Percentiles rank a stretch among this genome's conserved stretches.
Evolutionary conservation across 2,888 invertebrate species (phyloP).

Genomic region (Apamea sordens): DNA sequence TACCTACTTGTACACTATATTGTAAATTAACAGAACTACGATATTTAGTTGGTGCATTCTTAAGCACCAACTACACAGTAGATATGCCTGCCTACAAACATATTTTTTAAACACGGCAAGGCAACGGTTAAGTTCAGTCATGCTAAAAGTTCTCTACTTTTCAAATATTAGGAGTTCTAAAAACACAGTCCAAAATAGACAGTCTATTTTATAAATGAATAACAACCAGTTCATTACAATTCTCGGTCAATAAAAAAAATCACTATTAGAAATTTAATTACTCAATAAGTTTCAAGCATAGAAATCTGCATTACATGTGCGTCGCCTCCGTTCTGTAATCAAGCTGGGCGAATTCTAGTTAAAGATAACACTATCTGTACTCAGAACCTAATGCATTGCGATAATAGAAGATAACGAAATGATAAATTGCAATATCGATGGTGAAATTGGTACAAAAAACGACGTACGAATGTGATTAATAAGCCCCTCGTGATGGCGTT

Average conservation of each 20-base stretch:
- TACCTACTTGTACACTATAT: neutral
- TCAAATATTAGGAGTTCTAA: neutral
- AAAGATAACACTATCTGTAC: constrained; percentile 85
- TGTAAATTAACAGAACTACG: neutral
- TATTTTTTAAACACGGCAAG: no score
- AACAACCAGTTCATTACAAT: neutral
- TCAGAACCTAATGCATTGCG: constrained; percentile 84
- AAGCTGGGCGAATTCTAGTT: constrained; percentile 74
- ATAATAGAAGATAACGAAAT: constrained; percentile 83
- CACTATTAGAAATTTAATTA: no score
- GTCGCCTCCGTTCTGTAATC: constrained; percentile 64
- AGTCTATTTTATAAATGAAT: neutral
- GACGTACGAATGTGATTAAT: constrained; percentile 59
- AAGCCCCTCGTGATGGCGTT: constrained; percentile 44
- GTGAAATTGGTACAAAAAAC: constrained; percentile 68
- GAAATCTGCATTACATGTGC: constrained; percentile 58
- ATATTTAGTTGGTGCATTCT: neutral
- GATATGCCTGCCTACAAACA: no score
- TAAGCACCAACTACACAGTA: no score
- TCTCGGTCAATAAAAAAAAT: no score
- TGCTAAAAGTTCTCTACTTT: neutral
- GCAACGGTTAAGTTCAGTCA: neutral
- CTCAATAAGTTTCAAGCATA: constrained; percentile 24
- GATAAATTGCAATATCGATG: constrained; percentile 85
- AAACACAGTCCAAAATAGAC: neutral